Evolutionary conservation across 2,113 vertebrate species (phyloP).

Genomic region (Toxotes jaculatrix): DNA sequence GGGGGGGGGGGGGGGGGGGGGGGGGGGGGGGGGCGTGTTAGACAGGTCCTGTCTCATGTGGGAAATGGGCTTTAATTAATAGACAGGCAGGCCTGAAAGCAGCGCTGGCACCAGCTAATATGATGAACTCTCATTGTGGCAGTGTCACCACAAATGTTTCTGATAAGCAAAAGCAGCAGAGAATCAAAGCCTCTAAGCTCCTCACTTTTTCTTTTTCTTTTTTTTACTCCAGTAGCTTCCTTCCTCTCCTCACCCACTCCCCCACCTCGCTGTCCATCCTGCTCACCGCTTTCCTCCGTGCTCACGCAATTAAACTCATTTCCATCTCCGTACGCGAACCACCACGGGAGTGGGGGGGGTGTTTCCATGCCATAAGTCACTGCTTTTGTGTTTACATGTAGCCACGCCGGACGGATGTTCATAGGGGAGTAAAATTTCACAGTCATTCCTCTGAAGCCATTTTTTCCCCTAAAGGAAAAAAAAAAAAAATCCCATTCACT

Average conservation of each 20-base stretch:
- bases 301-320: background rate
- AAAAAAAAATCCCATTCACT: background rate
- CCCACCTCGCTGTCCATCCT: background rate
- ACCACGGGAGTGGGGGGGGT: no score
- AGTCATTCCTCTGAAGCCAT: background rate
- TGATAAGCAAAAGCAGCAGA: constrained; percentile 49
- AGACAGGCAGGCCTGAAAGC: constrained; percentile 22
- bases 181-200: constrained; percentile 45
- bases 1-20: no score
- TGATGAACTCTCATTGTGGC: constrained; percentile 50
- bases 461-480: background rate
- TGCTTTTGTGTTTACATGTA: background rate
- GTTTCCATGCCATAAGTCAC: no score
- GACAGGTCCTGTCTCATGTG: constrained; percentile 17
- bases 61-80: constrained; percentile 39
- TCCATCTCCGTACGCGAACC: no score
- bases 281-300: background rate
- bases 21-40: background rate
- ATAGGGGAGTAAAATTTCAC: background rate
- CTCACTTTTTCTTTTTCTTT: background rate
- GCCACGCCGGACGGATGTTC: background rate
- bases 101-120: constrained; percentile 33
- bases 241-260: no score
- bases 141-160: constrained; percentile 33
- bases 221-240: no score